Evolutionary conservation across 2,888 invertebrate genomes (phyloP).

Genomic region (Neoitamus cyanurus): DNA sequence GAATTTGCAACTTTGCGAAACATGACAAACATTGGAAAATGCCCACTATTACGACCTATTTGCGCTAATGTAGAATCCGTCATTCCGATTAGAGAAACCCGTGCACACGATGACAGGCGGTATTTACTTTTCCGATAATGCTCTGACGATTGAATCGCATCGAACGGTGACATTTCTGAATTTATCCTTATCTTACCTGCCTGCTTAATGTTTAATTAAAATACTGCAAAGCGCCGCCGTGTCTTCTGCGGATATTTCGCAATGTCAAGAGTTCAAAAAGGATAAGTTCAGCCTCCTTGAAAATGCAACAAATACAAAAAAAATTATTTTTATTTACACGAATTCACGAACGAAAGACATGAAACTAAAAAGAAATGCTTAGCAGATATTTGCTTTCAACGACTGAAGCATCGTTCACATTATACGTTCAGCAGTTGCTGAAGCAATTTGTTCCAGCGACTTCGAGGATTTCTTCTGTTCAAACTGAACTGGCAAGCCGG

Average conservation of each 20-base stretch:
- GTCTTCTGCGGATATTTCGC: background rate
- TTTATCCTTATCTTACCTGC: background rate
- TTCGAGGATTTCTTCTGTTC: background rate
- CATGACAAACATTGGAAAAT: background rate
- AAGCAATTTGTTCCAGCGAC: slow-evolving; percentile 32
- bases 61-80: no score
- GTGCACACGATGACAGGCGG: background rate
- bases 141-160: background rate
- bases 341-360: background rate
- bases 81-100: background rate
- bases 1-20: background rate
- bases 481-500: background rate
- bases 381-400: background rate
- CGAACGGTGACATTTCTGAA: background rate
- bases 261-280: background rate
- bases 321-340: slow-evolving; percentile 14
- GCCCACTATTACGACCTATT: background rate
- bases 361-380: background rate
- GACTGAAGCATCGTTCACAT: background rate
- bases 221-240: background rate
- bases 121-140: background rate
- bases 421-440: slow-evolving; percentile 40
- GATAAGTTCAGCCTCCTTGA: background rate
- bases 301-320: background rate
- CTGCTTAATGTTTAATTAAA: background rate